A percentile compares a stretch with the other conserved stretches of the same genome.
Evolutionary conservation across 2,797 vertebrate species (phyloP).

Genomic region (Onychomys arenicola): DNA sequence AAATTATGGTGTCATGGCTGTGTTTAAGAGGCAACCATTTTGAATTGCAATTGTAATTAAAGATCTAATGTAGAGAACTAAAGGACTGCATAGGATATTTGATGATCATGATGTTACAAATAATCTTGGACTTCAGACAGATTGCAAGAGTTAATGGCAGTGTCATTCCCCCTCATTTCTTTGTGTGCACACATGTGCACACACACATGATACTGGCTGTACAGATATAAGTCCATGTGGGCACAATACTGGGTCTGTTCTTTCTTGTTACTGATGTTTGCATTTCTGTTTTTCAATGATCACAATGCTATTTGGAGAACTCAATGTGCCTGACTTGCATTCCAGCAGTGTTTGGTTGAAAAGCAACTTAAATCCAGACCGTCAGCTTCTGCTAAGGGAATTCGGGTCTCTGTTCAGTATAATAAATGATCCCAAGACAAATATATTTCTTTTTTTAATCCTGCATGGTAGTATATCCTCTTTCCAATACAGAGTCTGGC

Average conservation of each 20-base stretch:
- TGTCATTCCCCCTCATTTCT: neutral
- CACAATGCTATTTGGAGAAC: slow-evolving; percentile 22
- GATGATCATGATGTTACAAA: neutral
- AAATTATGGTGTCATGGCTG: neutral
- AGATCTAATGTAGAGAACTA: neutral
- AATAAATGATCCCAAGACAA: slow-evolving; percentile 86
- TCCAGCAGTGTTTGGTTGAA: slow-evolving; percentile 53
- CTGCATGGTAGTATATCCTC: slow-evolving; percentile 65
- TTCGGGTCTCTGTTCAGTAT: slow-evolving; percentile 74
- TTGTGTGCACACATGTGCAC: neutral
- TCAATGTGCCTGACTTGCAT: neutral
- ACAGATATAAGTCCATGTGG: neutral
- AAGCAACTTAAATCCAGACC: slow-evolving; percentile 72
- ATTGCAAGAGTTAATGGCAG: neutral
- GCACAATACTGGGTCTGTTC: neutral
- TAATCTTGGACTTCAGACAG: neutral
- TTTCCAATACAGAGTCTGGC: slow-evolving; percentile 73
- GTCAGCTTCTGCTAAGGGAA: slow-evolving; percentile 81
- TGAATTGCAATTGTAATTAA: neutral
- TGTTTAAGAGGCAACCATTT: neutral
- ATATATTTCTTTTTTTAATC: slow-evolving; percentile 68
- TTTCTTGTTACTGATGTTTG: neutral
- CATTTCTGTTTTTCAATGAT: neutral
- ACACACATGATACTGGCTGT: neutral
- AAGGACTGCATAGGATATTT: neutral